These are phyloP conservation scores for Calliopsis andreniformis DNA, from an alignment of 1,140 invertebrate genomes.

Conservation along the genomic window DNA sequence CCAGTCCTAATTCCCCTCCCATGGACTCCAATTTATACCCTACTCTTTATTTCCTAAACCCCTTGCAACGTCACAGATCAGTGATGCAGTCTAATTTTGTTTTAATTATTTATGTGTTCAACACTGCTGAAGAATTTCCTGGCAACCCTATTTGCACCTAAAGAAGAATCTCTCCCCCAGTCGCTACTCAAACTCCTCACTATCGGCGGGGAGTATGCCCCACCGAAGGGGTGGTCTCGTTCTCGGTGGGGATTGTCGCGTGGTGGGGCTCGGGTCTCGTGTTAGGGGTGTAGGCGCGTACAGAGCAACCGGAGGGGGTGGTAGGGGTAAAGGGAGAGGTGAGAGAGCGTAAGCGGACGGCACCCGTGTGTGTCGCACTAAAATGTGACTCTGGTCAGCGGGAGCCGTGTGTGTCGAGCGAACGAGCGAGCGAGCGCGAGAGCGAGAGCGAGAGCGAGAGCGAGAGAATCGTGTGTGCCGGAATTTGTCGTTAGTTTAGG, in stretches of 20 bases:
- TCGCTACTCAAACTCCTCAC: too few relatives aligned
- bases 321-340: conserved; percentile 13
- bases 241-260: too few relatives aligned
- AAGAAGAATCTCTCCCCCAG: too few relatives aligned
- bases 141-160: too few relatives aligned
- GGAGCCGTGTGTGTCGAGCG: conserved; percentile 38
- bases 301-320: not conserved
- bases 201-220: too few relatives aligned
- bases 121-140: too few relatives aligned
- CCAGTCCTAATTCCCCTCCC: too few relatives aligned
- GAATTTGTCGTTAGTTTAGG: conserved; percentile 50
- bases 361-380: conserved; percentile 52
- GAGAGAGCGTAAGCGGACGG: conserved; percentile 35
- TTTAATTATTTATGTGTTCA: too few relatives aligned
- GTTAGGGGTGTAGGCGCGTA: not conserved
- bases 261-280: not conserved
- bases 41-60: too few relatives aligned
- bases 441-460: conserved; percentile 29
- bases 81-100: too few relatives aligned
- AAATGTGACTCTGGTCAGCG: conserved; percentile 52
- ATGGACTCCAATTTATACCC: too few relatives aligned
- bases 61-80: too few relatives aligned
- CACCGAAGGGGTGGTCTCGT: not conserved
- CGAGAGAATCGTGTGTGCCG: conserved; percentile 39
- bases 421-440: conserved; percentile 6